Conservation (phyloP, 1,140 invertebrate species). For the Magallana ariakensis region DNA sequence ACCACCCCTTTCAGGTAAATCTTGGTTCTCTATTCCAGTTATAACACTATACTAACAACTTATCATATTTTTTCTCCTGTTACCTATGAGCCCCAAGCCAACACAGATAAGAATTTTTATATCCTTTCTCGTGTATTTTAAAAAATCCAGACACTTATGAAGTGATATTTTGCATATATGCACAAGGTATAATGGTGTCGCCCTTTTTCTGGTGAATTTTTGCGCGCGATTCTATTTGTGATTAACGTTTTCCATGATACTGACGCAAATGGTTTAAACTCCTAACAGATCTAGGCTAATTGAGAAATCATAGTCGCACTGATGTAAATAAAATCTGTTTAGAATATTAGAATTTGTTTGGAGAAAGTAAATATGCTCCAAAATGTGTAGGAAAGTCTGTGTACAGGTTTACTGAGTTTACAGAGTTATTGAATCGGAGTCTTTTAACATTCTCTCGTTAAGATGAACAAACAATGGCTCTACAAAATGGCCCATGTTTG, state of each 20-base stretch:
- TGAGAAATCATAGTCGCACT: slow-evolving; percentile 21
- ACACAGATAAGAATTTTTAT: slow-evolving; percentile 12
- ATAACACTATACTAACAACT: background rate
- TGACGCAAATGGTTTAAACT: slow-evolving; percentile 24
- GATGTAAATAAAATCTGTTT: slow-evolving; percentile 39
- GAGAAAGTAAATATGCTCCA: slow-evolving; percentile 41
- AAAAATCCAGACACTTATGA: background rate
- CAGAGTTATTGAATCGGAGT: background rate
- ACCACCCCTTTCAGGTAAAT: background rate
- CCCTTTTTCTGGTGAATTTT: background rate
- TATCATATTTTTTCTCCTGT: background rate
- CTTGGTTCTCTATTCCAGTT: background rate
- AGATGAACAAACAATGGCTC: slow-evolving; percentile 32
- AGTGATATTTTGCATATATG: background rate
- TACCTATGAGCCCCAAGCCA: background rate
- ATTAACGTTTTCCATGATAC: background rate
- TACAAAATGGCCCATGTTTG: slow-evolving; percentile 13
- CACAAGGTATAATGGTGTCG: background rate
- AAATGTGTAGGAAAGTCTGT: background rate
- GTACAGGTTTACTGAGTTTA: background rate
- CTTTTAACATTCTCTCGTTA: slow-evolving; percentile 34
- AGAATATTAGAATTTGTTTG: slow-evolving; percentile 38
- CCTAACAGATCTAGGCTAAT: slow-evolving; percentile 13
- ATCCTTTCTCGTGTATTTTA: background rate
- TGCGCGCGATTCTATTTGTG: background rate